Conservation (phyloP, 1,140 invertebrate genomes). For the Penaeus japonicus region DNA sequence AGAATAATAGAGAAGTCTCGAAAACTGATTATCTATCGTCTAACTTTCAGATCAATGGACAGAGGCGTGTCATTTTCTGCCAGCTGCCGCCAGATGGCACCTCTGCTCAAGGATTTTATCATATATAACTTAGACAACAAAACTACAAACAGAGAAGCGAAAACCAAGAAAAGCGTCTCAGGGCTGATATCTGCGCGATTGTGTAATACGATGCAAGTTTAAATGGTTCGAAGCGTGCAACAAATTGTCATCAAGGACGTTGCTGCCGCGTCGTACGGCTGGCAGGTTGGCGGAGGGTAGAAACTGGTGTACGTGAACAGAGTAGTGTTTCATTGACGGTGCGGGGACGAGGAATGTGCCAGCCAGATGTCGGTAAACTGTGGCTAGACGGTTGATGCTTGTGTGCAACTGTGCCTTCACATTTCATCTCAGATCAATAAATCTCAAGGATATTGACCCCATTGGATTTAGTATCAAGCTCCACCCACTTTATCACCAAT, state of each 20-base stretch:
- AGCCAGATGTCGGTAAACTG: neutral
- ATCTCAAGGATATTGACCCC: neutral
- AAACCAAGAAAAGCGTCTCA: no score
- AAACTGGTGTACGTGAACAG: slow-evolving; percentile 9
- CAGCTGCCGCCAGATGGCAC: slow-evolving; percentile 10
- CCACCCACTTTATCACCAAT: neutral
- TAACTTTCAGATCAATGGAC: slow-evolving; percentile 28
- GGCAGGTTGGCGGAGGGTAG: neutral
- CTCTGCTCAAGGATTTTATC: no score
- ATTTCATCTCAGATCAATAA: neutral
- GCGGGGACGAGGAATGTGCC: neutral
- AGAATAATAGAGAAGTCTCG: neutral
- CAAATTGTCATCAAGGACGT: no score
- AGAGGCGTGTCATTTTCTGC: slow-evolving; percentile 17
- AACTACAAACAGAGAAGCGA: no score
- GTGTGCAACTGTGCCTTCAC: slow-evolving; percentile 9
- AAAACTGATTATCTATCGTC: slow-evolving; percentile 3
- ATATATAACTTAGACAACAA: no score
- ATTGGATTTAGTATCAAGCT: neutral
- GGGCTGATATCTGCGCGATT: no score
- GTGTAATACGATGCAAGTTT: no score
- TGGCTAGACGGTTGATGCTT: neutral
- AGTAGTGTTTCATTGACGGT: slow-evolving; percentile 19
- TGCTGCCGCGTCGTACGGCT: neutral
- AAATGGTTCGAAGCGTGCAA: no score